These are phyloP conservation scores for Lacanobia oleracea DNA, from an alignment of 2,888 invertebrate species.

Conservation along the genomic window DNA sequence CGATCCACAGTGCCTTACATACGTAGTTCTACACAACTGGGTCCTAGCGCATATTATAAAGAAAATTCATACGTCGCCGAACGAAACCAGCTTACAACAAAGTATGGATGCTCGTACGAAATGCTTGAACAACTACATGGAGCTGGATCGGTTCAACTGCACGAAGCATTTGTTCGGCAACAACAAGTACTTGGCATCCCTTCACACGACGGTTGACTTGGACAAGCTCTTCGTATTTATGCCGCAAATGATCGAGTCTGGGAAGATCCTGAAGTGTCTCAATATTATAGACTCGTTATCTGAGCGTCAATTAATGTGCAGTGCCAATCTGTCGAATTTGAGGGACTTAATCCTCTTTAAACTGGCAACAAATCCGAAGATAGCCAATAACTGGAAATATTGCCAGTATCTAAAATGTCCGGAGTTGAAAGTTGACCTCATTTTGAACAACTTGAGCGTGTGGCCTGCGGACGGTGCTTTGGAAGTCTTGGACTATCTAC, in stretches of 20 bases:
- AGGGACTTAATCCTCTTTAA: slow-evolving; percentile 91
- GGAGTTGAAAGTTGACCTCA: slow-evolving; percentile 87
- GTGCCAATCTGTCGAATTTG: slow-evolving; percentile 89
- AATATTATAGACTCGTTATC: slow-evolving; percentile 91
- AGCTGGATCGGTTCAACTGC: slow-evolving; percentile 88
- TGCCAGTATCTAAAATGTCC: slow-evolving; percentile 88
- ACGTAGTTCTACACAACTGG: slow-evolving; percentile 93
- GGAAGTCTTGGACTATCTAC: slow-evolving; percentile 88
- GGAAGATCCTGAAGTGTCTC: slow-evolving; percentile 87
- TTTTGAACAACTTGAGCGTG: slow-evolving; percentile 88
- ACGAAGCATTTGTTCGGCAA: slow-evolving; percentile 89
- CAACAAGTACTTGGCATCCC: slow-evolving; percentile 91
- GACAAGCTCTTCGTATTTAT: slow-evolving; percentile 88
- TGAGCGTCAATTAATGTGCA: slow-evolving; percentile 88
- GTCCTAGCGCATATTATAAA: slow-evolving; percentile 92
- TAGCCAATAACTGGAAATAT: slow-evolving; percentile 87
- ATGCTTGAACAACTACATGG: slow-evolving; percentile 91
- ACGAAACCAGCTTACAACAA: slow-evolving; percentile 85
- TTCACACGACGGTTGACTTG: slow-evolving; percentile 90
- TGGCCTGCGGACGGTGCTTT: slow-evolving; percentile 91
- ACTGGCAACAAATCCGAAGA: slow-evolving; percentile 88
- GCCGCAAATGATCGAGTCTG: slow-evolving; percentile 83
- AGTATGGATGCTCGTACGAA: slow-evolving; percentile 90
- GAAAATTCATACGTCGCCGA: slow-evolving; percentile 91
- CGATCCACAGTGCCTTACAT: slow-evolving; percentile 90